phyloP scores from a whole-genome alignment of 2,113 vertebrate genomes.

The Rhinichthys klamathensis region DNA sequence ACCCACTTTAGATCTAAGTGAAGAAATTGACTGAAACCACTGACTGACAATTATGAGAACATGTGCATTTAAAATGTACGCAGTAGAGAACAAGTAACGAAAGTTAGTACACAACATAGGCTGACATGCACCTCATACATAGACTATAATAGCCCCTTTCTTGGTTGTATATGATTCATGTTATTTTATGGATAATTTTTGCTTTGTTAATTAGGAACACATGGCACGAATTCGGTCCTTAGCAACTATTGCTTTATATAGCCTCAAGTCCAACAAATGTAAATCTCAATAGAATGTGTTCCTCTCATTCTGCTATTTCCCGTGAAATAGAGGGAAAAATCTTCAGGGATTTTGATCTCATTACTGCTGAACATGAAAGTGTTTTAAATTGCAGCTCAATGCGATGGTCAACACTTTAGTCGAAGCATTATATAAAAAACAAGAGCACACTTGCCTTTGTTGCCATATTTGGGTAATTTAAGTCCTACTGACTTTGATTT shows the following conservation, averaged over 20 bases:
- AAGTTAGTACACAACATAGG: not conserved
- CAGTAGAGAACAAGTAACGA: not conserved
- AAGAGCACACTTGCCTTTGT: conserved; percentile 47
- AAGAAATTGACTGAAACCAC: conserved; percentile 10
- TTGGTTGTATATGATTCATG: conserved; percentile 17
- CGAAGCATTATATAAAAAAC: conserved; percentile 59
- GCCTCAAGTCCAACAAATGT: conserved; percentile 70
- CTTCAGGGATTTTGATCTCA: conserved; percentile 72
- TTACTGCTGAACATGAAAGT: conserved; percentile 66
- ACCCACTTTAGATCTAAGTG: conserved; percentile 4
- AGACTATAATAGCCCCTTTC: not conserved
- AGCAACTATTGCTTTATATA: conserved; percentile 70
- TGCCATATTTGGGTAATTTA: not conserved
- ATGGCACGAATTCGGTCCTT: conserved; percentile 67
- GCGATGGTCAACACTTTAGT: conserved; percentile 68
- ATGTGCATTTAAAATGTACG: not conserved
- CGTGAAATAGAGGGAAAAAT: conserved; percentile 63
- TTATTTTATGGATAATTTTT: conserved; percentile 34
- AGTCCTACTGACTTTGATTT: not conserved
- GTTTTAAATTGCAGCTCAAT: conserved; percentile 70
- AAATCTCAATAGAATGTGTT: conserved; percentile 65
- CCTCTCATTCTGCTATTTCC: conserved; percentile 63
- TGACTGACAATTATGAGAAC: not conserved
- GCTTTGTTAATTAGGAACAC: conserved; percentile 69
- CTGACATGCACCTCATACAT: not conserved